These are phyloP conservation scores for Epizoanthus rinbou DNA, from an alignment of 92 coral and sea anemone species.

Conservation along the genomic window DNA sequence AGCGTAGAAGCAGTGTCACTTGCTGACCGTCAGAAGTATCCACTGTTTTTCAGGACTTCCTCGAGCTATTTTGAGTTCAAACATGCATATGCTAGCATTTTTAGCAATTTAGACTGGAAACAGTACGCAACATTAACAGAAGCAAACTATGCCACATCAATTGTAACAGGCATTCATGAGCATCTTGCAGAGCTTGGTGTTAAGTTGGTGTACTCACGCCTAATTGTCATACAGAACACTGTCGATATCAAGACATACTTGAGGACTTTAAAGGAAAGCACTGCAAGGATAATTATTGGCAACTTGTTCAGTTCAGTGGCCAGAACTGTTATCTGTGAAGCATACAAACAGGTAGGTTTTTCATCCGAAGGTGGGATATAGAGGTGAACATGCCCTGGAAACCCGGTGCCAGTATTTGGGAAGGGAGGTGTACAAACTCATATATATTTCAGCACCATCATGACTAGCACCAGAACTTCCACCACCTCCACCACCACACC, in stretches of 20 bases:
- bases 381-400: not conserved
- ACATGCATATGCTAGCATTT: conserved; percentile 69
- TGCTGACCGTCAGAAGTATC: conserved; percentile 75
- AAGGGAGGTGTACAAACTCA: too few species aligned
- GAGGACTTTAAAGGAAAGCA: conserved; percentile 62
- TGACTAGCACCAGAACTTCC: too few species aligned
- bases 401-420: too few species aligned
- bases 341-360: conserved; percentile 65
- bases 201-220: conserved; percentile 70
- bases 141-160: conserved; percentile 75
- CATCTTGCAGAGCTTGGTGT: conserved; percentile 64
- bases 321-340: conserved; percentile 82
- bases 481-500: too few species aligned
- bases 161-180: conserved; percentile 73
- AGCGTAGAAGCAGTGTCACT: conserved; percentile 80
- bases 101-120: conserved; percentile 72
- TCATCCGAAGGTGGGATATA: not conserved
- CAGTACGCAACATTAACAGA: conserved; percentile 85
- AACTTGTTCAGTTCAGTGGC: conserved; percentile 79
- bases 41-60: conserved; percentile 81
- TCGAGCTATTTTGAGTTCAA: conserved; percentile 87
- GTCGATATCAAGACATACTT: conserved; percentile 73
- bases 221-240: conserved; percentile 68
- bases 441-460: too few species aligned
- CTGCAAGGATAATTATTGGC: conserved; percentile 71